Evolutionary conservation across 64 coral and sea anemone species (phyloP).

Genomic region (Montipora sp.): DNA sequence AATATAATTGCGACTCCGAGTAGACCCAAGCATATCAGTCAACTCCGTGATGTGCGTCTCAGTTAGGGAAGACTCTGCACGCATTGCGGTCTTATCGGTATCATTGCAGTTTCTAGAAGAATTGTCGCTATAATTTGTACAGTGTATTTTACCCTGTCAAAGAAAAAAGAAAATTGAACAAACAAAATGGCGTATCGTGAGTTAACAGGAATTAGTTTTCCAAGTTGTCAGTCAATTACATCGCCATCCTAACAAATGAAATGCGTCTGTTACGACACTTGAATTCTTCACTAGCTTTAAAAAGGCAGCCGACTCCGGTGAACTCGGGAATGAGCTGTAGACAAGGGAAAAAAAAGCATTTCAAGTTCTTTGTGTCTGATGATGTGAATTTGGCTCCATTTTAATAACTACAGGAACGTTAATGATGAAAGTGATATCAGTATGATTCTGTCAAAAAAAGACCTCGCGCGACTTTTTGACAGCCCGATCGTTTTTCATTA

Average conservation of each 20-base stretch:
- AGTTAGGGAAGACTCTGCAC: neutral
- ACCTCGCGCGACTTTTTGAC: too few relatives aligned
- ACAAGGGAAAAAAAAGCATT: too few relatives aligned
- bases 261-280: neutral
- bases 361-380: too few relatives aligned
- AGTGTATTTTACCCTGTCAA: neutral
- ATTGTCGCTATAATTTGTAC: neutral
- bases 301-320: too few relatives aligned
- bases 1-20: slow-evolving; percentile 31
- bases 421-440: too few relatives aligned
- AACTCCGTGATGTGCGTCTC: neutral
- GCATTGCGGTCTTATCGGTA: neutral
- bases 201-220: neutral
- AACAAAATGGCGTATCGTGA: neutral
- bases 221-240: neutral
- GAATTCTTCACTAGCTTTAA: too few relatives aligned
- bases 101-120: neutral
- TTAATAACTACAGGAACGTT: too few relatives aligned
- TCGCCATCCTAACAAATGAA: neutral
- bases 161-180: neutral
- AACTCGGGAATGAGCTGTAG: too few relatives aligned
- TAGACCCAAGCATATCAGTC: slow-evolving; percentile 30
- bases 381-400: too few relatives aligned
- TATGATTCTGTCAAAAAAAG: too few relatives aligned
- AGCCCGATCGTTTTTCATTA: too few relatives aligned